phyloP scores from a whole-genome alignment of 2,888 invertebrate genomes.

The Cosmopolites sordidus region DNA sequence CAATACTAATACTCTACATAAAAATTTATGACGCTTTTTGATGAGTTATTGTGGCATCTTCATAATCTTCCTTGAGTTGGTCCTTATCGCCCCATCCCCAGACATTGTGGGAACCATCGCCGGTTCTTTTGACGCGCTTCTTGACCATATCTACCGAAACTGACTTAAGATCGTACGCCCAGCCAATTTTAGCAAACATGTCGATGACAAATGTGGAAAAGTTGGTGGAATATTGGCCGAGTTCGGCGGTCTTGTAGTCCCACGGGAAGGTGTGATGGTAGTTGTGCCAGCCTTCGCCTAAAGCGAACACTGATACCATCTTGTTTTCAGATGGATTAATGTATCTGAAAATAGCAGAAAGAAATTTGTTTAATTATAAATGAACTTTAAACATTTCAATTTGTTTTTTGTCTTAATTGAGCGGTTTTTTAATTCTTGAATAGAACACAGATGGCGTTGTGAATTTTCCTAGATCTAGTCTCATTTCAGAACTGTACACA shows the following conservation, averaged over 20 bases:
- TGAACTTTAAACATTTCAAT: no score
- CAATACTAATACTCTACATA: not conserved
- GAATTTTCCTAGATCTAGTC: no score
- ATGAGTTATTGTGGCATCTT: constrained; percentile 35
- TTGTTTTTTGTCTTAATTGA: no score
- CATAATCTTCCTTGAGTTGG: constrained; percentile 48
- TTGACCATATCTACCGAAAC: constrained; percentile 67
- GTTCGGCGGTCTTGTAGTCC: constrained; percentile 80
- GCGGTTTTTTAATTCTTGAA: no score
- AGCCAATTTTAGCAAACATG: constrained; percentile 75
- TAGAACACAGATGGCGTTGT: no score
- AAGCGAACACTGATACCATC: constrained; percentile 61
- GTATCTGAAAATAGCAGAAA: constrained; percentile 41
- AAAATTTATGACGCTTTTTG: not conserved
- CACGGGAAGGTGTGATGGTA: constrained; percentile 84
- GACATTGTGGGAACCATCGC: constrained; percentile 48
- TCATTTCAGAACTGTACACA: no score
- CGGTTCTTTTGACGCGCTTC: constrained; percentile 57
- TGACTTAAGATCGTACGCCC: constrained; percentile 83
- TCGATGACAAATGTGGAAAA: constrained; percentile 75
- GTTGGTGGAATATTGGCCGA: constrained; percentile 56
- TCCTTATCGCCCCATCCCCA: constrained; percentile 82
- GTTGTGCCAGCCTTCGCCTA: constrained; percentile 84
- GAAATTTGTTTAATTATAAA: no score
- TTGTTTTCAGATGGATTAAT: constrained; percentile 72